These are phyloP conservation scores for Oxytorus armatus DNA, from an alignment of 2,888 invertebrate genomes.

Conservation along the genomic window DNA sequence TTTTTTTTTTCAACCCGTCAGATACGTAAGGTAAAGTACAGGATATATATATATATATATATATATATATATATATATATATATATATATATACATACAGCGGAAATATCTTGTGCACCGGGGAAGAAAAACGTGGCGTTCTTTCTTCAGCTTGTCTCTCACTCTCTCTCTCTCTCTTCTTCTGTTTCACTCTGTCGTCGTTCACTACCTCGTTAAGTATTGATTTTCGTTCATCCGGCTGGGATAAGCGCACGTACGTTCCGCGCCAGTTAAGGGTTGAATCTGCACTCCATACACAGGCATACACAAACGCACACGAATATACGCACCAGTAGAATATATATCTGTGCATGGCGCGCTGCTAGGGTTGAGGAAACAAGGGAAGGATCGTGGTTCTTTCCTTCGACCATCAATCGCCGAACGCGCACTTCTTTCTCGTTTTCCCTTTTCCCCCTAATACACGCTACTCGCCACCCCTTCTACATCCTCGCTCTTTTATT, in stretches of 20 bases:
- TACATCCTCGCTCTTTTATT: slow-evolving; percentile 43
- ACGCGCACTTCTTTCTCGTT: slow-evolving; percentile 37
- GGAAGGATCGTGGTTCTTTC: slow-evolving; percentile 43
- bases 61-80: slow-evolving; percentile 28
- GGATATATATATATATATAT: too few relatives aligned
- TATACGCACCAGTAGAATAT: background rate
- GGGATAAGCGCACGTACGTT: slow-evolving; percentile 64
- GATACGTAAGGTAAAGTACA: slow-evolving; percentile 30
- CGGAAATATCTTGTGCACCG: slow-evolving; percentile 30
- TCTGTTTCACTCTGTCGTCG: slow-evolving; percentile 40
- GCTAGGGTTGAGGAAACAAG: slow-evolving; percentile 9
- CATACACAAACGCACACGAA: background rate
- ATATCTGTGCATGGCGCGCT: slow-evolving; percentile 12
- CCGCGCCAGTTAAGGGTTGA: slow-evolving; percentile 54
- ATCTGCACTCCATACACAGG: slow-evolving; percentile 24
- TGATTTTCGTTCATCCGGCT: slow-evolving; percentile 69
- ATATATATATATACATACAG: slow-evolving; percentile 9
- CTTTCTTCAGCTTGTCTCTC: slow-evolving; percentile 50
- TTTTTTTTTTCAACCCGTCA: slow-evolving; percentile 47
- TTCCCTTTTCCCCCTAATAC: slow-evolving; percentile 19
- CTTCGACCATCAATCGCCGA: slow-evolving; percentile 54
- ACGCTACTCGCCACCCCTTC: slow-evolving; percentile 14
- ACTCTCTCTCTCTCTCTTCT: slow-evolving; percentile 20
- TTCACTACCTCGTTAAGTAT: slow-evolving; percentile 68
- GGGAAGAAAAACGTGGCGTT: slow-evolving; percentile 57